Conservation (phyloP, 2,113 vertebrate species). For the Spizaetus ornatus region DNA sequence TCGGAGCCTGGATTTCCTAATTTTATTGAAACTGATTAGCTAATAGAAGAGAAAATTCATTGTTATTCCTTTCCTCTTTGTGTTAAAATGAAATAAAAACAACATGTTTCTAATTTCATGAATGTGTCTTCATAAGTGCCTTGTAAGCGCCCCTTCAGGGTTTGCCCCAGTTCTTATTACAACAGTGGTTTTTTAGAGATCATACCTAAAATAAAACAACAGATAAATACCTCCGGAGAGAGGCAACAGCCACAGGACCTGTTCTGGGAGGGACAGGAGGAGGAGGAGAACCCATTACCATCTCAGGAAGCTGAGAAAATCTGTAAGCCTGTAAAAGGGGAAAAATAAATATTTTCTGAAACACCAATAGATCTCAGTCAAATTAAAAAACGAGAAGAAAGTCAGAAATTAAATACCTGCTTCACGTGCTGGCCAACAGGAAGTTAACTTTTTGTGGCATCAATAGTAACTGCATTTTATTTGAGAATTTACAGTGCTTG, state of each 20-base stretch:
- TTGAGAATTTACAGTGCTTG: background rate
- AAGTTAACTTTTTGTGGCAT: background rate
- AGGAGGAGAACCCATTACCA: constrained; percentile 91
- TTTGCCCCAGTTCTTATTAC: background rate
- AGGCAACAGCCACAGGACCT: constrained; percentile 83
- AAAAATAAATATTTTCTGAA: background rate
- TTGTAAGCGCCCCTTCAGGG: background rate
- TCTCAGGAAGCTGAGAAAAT: constrained; percentile 97
- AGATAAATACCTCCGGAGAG: constrained; percentile 59
- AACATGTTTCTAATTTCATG: background rate
- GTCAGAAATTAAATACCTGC: background rate
- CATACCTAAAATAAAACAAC: background rate
- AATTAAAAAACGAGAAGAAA: background rate
- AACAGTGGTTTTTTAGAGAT: background rate
- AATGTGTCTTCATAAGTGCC: background rate
- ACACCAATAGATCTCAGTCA: background rate
- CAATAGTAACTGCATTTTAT: background rate
- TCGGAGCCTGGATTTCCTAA: background rate
- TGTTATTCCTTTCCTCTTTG: background rate
- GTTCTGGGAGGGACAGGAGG: constrained; percentile 93
- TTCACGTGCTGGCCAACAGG: background rate
- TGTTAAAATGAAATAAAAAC: background rate
- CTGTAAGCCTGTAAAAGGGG: constrained; percentile 84
- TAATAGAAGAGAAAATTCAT: background rate
- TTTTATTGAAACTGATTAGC: background rate